Conservation (phyloP, 1,140 invertebrate genomes). For the Gonatopus flavifemur region DNA sequence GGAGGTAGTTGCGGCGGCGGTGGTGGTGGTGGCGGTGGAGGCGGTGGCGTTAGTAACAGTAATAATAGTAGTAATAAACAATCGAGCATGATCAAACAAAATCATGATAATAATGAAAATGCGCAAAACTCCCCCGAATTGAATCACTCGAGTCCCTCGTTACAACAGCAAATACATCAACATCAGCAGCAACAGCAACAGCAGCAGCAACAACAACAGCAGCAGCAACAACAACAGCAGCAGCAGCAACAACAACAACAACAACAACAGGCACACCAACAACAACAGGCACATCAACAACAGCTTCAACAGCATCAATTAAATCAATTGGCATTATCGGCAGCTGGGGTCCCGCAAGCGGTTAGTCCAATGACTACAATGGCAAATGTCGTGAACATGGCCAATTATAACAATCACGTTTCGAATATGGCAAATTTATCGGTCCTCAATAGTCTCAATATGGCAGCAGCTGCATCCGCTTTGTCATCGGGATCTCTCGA, state of each 20-base stretch:
- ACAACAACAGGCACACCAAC: not conserved
- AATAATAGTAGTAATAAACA: constrained; percentile 35
- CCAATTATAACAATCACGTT: constrained; percentile 41
- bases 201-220: constrained; percentile 5
- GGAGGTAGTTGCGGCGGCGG: constrained; percentile 2
- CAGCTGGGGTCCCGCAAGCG: constrained; percentile 30
- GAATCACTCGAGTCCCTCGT: constrained; percentile 48
- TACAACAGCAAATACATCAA: constrained; percentile 22
- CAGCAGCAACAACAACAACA: constrained; percentile 9
- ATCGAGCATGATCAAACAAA: constrained; percentile 38
- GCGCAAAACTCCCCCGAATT: constrained; percentile 55
- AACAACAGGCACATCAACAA: constrained; percentile 8
- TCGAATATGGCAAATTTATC: constrained; percentile 47
- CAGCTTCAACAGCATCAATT: constrained; percentile 26
- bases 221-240: constrained; percentile 7
- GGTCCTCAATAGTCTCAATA: constrained; percentile 46
- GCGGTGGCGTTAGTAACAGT: too few relatives aligned
- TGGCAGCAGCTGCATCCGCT: constrained; percentile 27
- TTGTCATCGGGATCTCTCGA: constrained; percentile 50
- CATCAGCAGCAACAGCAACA: constrained; percentile 12
- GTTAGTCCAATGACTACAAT: constrained; percentile 49
- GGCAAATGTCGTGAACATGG: constrained; percentile 32
- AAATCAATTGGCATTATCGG: constrained; percentile 33
- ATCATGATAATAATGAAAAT: constrained; percentile 50
- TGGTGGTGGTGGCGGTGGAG: constrained; percentile 10